A percentile compares a stretch with the other conserved stretches of the same genome.
These are phyloP conservation scores for Orussus abietinus DNA, from an alignment of 1,140 invertebrate species.

Conservation along the genomic window DNA sequence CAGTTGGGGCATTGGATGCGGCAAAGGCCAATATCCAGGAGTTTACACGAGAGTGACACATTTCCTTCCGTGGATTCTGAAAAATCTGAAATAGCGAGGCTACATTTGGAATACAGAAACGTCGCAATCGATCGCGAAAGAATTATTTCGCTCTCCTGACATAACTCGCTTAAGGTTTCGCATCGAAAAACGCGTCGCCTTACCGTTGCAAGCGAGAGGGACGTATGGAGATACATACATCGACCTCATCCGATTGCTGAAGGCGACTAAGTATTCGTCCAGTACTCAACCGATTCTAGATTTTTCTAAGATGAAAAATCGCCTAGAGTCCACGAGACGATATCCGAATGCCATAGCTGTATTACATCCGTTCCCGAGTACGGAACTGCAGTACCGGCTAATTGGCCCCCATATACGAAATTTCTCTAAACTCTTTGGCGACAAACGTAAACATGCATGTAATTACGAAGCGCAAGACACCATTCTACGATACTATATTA, in stretches of 20 bases:
- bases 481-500: slow-evolving; percentile 37
- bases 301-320: no score
- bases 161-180: background rate
- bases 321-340: no score
- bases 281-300: no score
- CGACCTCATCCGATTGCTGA: no score
- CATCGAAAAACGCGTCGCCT: no score
- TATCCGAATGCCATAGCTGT: no score
- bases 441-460: slow-evolving; percentile 18
- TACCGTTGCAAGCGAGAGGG: no score
- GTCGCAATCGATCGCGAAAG: slow-evolving; percentile 4
- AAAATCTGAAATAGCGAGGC: slow-evolving; percentile 61
- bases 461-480: slow-evolving; percentile 27
- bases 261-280: no score
- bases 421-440: slow-evolving; percentile 14
- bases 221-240: no score
- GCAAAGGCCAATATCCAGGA: slow-evolving; percentile 85
- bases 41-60: slow-evolving; percentile 77
- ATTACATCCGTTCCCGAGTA: no score
- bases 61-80: slow-evolving; percentile 75
- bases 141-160: background rate
- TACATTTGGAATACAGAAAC: no score
- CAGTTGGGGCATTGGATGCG: slow-evolving; percentile 91
- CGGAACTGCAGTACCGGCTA: no score
- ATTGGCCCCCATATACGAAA: slow-evolving; percentile 17